phyloP scores from a whole-genome alignment of 2,113 vertebrate species.

The Siniperca knerii region DNA sequence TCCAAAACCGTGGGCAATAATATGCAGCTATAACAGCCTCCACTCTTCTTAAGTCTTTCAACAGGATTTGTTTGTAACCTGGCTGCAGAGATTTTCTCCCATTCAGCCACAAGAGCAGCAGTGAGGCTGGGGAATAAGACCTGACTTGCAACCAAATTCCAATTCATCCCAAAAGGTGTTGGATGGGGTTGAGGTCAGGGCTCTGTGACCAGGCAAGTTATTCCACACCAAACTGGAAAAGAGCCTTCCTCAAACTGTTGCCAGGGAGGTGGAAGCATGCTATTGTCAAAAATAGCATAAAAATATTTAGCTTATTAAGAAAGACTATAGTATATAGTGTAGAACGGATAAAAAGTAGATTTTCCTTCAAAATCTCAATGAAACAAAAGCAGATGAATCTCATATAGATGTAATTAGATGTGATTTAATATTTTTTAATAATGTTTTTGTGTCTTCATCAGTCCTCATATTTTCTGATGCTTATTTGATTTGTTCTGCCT shows the following conservation, averaged over 20 bases:
- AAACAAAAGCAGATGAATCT: neutral
- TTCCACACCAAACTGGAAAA: neutral
- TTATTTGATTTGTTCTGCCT: neutral
- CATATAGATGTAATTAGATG: neutral
- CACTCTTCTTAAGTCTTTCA: neutral
- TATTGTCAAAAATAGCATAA: neutral
- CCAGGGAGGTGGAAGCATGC: neutral
- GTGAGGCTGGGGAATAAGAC: neutral
- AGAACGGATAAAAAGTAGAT: neutral
- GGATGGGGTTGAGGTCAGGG: neutral
- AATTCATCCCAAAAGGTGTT: neutral
- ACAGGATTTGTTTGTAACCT: slow-evolving; percentile 1
- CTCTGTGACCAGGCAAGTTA: neutral
- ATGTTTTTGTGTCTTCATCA: neutral
- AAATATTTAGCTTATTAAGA: neutral
- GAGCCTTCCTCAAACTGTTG: neutral
- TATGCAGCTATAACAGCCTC: neutral
- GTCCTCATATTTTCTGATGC: neutral
- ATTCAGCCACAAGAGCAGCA: slow-evolving; percentile 11
- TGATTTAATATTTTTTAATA: neutral
- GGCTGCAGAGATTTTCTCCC: slow-evolving; percentile 11
- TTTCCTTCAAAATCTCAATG: neutral
- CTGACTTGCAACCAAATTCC: too few relatives aligned
- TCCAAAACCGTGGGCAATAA: neutral
- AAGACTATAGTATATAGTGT: neutral